Evolutionary conservation across 2,113 vertebrate genomes (phyloP), one percentile per base, ranked within the genome.

Genomic region (Larimichthys crocea): DNA sequence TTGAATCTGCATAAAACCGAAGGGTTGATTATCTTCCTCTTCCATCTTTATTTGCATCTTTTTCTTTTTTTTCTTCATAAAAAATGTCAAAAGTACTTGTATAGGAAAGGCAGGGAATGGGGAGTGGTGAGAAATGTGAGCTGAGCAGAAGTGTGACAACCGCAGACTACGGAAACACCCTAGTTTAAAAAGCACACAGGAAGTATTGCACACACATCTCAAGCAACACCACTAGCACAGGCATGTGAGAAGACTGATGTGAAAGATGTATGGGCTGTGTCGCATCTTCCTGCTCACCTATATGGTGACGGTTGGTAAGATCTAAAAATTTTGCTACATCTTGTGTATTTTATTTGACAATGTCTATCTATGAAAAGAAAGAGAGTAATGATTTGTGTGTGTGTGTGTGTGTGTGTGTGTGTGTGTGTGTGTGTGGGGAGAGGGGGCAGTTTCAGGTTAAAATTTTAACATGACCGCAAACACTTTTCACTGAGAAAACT

Each of bases 251-350:
- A 10, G 48, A 17, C 44, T 17, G 24, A 56, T 35, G n/a, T 40
- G 56, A 62, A 90, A 79, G 44, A 94, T 91, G 92, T 5, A 26
- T 2, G 55, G 15, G 42, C 40, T 3, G 17, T 2, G 24, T 12
- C 1, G 2, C 44, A 29, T 78, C 66, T 59, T 67, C 29, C 48
- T 88, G 26, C 52, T 89, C 60, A 63, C 65, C 72, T 92, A 22
- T 44, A 10, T 85, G 80, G 70, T 80, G 73, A 24, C 64, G 53
- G 10, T 71, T 22, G 91, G 93, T 93, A 89, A 92, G 92, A 29
- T 44, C 2, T 31, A 3, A 62, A 62, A 16, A 26, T 10, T 71
- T 56, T 48, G 0, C 10, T 69, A 22, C 6, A 22, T 65, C 10
- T 76, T 12, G 7, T 9, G 4, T 64, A 0, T 16, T 24, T 29